These are phyloP conservation scores for Drosophila arizonae DNA, from an alignment of 1,140 invertebrate species.

Conservation along the genomic window DNA sequence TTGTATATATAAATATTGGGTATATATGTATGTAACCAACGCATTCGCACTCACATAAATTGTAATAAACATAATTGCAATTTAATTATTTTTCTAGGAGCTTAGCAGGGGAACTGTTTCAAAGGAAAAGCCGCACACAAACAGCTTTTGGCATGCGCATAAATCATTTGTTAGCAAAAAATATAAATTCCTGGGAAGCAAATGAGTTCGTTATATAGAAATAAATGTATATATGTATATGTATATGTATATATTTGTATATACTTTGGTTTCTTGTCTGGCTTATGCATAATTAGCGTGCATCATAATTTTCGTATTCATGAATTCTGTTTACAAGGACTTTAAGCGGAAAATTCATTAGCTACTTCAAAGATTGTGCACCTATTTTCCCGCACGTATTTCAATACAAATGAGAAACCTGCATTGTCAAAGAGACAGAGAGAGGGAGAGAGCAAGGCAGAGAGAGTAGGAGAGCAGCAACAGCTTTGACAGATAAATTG, in stretches of 20 bases:
- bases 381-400: slow-evolving; percentile 17
- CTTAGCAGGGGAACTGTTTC: neutral
- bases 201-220: neutral
- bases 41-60: neutral
- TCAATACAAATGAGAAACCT: slow-evolving; percentile 69
- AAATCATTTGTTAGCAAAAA: neutral
- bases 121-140: neutral
- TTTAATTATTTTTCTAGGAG: slow-evolving; percentile 2
- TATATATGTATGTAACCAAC: too few relatives aligned
- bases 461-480: slow-evolving; percentile 18
- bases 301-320: slow-evolving; percentile 20
- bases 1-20: too few relatives aligned
- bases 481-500: slow-evolving; percentile 71
- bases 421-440: slow-evolving; percentile 57
- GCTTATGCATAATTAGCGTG: slow-evolving; percentile 6
- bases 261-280: neutral
- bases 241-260: neutral
- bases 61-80: neutral
- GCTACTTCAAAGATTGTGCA: slow-evolving; percentile 25
- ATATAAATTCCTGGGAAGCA: neutral
- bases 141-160: neutral
- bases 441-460: neutral
- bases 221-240: neutral
- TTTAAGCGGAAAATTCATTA: slow-evolving; percentile 35
- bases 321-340: slow-evolving; percentile 18